phyloP scores from a whole-genome alignment of 2,888 invertebrate genomes.

The Lagria hirta region DNA sequence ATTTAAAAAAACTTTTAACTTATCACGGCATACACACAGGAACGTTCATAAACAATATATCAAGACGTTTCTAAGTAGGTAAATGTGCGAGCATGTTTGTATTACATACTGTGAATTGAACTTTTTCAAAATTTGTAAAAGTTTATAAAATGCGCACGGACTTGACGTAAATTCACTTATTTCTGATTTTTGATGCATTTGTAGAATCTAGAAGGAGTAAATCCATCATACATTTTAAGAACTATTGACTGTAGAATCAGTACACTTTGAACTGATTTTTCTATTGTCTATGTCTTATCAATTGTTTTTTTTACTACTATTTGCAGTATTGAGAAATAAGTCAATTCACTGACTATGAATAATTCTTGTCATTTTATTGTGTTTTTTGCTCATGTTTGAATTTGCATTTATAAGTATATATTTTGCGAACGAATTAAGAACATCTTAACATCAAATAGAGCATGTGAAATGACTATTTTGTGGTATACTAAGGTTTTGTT shows the following conservation, averaged over 20 bases:
- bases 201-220: no score
- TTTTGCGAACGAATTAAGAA: constrained; percentile 9
- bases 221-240: constrained; percentile 9
- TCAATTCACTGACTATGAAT: no score
- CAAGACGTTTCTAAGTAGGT: constrained; percentile 9
- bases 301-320: no score
- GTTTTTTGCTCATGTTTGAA: no score
- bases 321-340: no score
- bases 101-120: constrained; percentile 10
- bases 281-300: no score
- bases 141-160: constrained; percentile 11
- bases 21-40: no score
- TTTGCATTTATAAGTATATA: no score
- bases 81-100: constrained; percentile 8
- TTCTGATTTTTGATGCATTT: constrained; percentile 11
- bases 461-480: constrained; percentile 22
- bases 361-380: no score
- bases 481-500: constrained; percentile 24
- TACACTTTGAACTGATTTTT: no score
- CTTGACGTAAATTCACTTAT: constrained; percentile 11
- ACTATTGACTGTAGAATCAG: no score
- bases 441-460: constrained; percentile 12
- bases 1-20: no score
- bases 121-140: constrained; percentile 10
- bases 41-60: constrained; percentile 15